These are phyloP conservation scores for Oncopodura yosiiana DNA, from an alignment of 1,140 invertebrate genomes.

Conservation along the genomic window DNA sequence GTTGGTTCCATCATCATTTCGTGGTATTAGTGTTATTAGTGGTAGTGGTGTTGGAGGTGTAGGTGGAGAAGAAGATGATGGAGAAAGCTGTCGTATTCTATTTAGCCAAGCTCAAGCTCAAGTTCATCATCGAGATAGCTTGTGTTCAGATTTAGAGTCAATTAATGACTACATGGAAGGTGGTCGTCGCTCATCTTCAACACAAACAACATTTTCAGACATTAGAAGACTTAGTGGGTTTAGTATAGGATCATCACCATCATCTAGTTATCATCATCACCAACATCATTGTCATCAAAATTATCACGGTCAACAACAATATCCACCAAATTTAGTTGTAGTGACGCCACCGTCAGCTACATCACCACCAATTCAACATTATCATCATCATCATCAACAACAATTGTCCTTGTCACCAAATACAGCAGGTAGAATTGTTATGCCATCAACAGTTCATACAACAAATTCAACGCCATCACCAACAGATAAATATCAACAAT, in stretches of 20 bases:
- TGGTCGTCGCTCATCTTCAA: conserved; percentile 26
- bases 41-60: not conserved
- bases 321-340: not conserved
- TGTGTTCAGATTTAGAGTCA: conserved; percentile 27
- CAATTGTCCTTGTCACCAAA: conserved; percentile 5
- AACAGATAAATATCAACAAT: not conserved
- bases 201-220: conserved; percentile 32
- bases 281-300: not conserved
- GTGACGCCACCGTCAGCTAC: not conserved
- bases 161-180: conserved; percentile 32
- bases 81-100: conserved; percentile 15
- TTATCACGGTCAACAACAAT: not conserved
- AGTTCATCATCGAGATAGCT: conserved; percentile 33
- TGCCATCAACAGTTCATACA: too few relatives aligned
- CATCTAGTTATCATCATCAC: too few relatives aligned
- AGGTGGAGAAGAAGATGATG: conserved; percentile 15
- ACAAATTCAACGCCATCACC: too few relatives aligned
- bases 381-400: not conserved
- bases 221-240: conserved; percentile 22
- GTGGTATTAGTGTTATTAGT: conserved; percentile 3
- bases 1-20: conserved; percentile 1
- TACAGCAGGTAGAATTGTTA: too few relatives aligned
- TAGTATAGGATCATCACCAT: not conserved
- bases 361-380: not conserved
- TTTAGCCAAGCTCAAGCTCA: conserved; percentile 19